Evolutionary conservation across 2,113 vertebrate species (phyloP).

Genomic region (Castor canadensis): DNA sequence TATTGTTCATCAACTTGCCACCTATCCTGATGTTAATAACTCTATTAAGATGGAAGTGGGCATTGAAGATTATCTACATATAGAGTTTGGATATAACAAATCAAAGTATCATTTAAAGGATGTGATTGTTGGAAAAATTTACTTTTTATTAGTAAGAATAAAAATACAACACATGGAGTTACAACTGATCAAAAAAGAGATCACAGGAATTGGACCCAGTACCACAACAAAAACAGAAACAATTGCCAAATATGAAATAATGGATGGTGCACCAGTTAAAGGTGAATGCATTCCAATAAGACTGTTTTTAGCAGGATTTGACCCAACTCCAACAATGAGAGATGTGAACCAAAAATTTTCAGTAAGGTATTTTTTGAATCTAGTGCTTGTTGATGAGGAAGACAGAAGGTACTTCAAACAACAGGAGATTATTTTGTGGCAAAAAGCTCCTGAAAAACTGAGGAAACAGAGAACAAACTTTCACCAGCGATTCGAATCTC

Average conservation of each 20-base stretch:
- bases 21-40: conserved; percentile 98
- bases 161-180: conserved; percentile 99
- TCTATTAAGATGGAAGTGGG: conserved; percentile 99
- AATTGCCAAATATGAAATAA: too few species aligned
- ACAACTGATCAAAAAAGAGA: conserved; percentile 98
- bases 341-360: conserved; percentile 99
- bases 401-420: conserved; percentile 99
- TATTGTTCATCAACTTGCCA: conserved; percentile 97
- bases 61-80: conserved; percentile 98
- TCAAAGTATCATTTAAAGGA: conserved; percentile 99
- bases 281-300: conserved; percentile 86
- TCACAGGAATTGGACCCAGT: conserved; percentile 94
- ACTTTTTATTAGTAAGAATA: conserved; percentile 98
- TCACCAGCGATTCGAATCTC: conserved; percentile 97
- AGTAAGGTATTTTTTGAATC: conserved; percentile 98
- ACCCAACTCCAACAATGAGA: conserved; percentile 98
- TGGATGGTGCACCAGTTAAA: too few species aligned
- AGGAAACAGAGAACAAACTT: conserved; percentile 96
- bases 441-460: conserved; percentile 98
- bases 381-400: conserved; percentile 99
- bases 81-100: conserved; percentile 99
- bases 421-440: conserved; percentile 99
- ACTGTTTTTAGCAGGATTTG: conserved; percentile 96
- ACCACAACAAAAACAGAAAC: too few species aligned
- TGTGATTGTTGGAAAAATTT: conserved; percentile 99